Evolutionary conservation across 2,113 vertebrate genomes (phyloP), one percentile per base, ranked within the genome.

Genomic region (Rhodinocichla rosea): DNA sequence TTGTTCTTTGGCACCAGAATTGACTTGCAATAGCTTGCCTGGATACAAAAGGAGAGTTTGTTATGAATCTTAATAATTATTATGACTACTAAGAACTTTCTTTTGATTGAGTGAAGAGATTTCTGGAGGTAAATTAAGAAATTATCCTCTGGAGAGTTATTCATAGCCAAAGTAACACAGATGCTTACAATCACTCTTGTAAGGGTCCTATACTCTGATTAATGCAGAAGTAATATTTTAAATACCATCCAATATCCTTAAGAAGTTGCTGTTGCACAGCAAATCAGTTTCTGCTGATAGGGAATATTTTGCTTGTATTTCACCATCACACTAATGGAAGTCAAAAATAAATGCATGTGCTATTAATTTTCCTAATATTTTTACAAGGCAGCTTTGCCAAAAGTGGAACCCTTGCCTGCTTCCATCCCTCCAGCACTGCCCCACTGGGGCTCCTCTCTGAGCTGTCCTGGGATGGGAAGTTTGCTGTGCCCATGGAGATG

Each of bases 11-110:
- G 99, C 98, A 96, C 99, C 99, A 17, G 99, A 99, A 98, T 99
- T 99, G 96, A 99, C 98, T 98, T 99, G 99, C 95, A 99, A 92
- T 93, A 99, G 98, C 96, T 99, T 99, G 85, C 99, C 99, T 99
- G 97, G 92, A 95, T 63, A 78, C 1, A 35, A 96, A 97, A 96
- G 55, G 80, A 90, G 53, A 94, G 30, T 47, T 91, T 71, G 87
- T 77, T 87, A 85, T 47, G 6, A 78, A 50, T 59, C 32, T 64
- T 75, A 71, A 27, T 57, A 15, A 80, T 92, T 47, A 90, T 47
- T 68, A 65, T 35, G 10, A 94, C 37, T 59, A 59, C 56, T 39
- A 83, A 32, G 24, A 89, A 88, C 33, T 86, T 83, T 28, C 20
- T 86, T 76, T 82, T 11, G 45, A 93, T 5, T 92, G 57, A 97